Evolutionary conservation across 2,113 vertebrate genomes (phyloP), one percentile per base, ranked within the genome.

Genomic region (Trogon surrucura): DNA sequence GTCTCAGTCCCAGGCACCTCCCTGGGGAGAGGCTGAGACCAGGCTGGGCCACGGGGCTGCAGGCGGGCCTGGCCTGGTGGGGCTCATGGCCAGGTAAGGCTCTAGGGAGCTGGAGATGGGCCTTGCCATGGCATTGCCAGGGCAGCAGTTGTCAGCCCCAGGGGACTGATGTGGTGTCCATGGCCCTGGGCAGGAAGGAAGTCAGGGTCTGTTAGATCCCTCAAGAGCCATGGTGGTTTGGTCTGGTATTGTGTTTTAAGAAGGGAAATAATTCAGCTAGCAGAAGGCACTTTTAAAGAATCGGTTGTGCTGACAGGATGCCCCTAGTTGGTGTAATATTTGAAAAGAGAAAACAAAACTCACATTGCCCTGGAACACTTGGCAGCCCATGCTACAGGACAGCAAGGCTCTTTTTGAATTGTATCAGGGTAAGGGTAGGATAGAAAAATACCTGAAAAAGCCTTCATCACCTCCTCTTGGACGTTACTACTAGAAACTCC

Each of bases 141-240:
- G 23, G 3, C 18, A 85, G 27, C 13, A 19, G 9, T 26, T 62
- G 34, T 2, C 3, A 4, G 16, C 11, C 29, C 61, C 3, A 4
- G 19, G 61, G 57, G 13, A 11, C 23, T 78, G 38, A 19, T 0
- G 0, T 3, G 26, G 11, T 2, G 5, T 38, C 38, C 48, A 38
- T 38, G 19, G 48, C 41, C 3, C 21, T n/a, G 38, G 9, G 2
- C 66, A 86, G 6, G 19, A 84, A 50, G 16, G 17, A 27, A 38
- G 4, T 57, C 47, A 48, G 16, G 51, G 14, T 22, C 27, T 14
- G 25, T 10, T 11, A 20, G 27, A 16, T 36, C 36, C 75, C 57
- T 71, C 1, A 1, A 36, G 22, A 36, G 10, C 16, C 20, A 30
- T 9, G 5, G 18, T 2, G 5, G 26, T 22, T 94, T 85, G 45